Conservation (phyloP, 2,888 invertebrate species). For the Autographa pulchrina region DNA sequence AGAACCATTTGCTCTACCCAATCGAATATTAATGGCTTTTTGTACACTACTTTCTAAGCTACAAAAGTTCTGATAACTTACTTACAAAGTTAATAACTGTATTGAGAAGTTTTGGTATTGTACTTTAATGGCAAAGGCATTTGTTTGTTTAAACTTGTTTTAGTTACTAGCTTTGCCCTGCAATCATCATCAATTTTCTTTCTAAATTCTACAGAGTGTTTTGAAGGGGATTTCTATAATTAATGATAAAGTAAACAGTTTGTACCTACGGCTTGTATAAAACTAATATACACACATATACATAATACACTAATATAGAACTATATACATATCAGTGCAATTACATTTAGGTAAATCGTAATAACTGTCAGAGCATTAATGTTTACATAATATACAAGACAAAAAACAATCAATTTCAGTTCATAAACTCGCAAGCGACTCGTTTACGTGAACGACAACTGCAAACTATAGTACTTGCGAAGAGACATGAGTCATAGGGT, state of each 20-base stretch:
- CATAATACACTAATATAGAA: too few species aligned
- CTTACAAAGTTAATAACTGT: neutral
- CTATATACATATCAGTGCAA: neutral
- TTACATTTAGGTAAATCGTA: neutral
- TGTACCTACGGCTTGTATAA: too few species aligned
- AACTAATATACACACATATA: too few species aligned
- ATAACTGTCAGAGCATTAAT: neutral
- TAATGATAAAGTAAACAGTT: too few species aligned
- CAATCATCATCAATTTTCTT: too few species aligned
- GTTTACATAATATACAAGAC: neutral
- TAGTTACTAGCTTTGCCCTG: neutral
- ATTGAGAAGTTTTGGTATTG: neutral
- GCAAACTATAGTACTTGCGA: slow-evolving; percentile 45
- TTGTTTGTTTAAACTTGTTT: neutral
- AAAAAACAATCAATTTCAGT: slow-evolving; percentile 5
- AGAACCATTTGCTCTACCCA: slow-evolving; percentile 24
- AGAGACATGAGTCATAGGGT: slow-evolving; percentile 71
- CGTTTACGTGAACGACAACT: slow-evolving; percentile 40
- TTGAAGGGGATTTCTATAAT: too few species aligned
- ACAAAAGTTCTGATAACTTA: neutral
- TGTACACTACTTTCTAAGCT: neutral
- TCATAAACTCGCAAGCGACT: slow-evolving; percentile 49
- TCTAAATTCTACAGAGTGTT: too few species aligned
- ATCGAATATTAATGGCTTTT: slow-evolving; percentile 5
- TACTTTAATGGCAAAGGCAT: neutral